These are phyloP conservation scores for Noturus placidus DNA, from an alignment of 2,113 vertebrate species.

Conservation along the genomic window DNA sequence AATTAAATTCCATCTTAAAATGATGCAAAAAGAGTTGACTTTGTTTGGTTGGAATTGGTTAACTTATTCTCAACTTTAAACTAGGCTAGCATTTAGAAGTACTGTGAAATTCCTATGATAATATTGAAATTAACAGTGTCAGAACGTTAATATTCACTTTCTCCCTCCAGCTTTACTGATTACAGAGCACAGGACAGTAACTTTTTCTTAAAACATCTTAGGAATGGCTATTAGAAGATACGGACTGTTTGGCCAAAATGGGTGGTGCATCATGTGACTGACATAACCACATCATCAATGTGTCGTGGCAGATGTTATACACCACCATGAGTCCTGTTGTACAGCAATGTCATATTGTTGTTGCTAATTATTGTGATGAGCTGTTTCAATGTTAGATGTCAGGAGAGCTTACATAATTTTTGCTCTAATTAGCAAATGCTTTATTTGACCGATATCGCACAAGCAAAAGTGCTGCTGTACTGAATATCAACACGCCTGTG, in stretches of 20 bases:
- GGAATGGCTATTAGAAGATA: background rate
- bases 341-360: background rate
- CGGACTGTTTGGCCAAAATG: background rate
- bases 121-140: background rate
- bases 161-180: background rate
- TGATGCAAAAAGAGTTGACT: background rate
- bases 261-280: background rate
- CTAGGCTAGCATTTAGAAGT: background rate
- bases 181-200: background rate
- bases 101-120: background rate
- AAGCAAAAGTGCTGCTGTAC: background rate
- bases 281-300: background rate
- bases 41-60: background rate
- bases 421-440: background rate
- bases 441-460: background rate
- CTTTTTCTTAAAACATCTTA: background rate
- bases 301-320: background rate
- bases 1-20: background rate
- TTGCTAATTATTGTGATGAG: too few relatives aligned
- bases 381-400: background rate
- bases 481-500: background rate
- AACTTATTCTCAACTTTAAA: background rate
- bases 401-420: background rate
- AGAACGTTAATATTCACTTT: constrained; percentile 18
- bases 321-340: background rate